Evolutionary conservation across 2,888 invertebrate genomes (phyloP).

Genomic region (Polydrusus tereticollis): DNA sequence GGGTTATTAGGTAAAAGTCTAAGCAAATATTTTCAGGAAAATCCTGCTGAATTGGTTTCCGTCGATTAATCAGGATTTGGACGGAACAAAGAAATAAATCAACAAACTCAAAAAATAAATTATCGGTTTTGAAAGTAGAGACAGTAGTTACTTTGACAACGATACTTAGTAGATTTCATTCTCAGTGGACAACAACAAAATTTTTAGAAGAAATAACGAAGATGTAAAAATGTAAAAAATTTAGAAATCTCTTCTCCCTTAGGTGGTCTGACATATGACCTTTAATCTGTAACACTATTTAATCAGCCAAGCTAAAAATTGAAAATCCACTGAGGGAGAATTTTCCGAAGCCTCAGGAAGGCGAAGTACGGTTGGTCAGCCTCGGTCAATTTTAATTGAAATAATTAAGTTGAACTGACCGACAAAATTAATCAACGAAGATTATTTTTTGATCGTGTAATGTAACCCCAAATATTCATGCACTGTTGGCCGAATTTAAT

Average conservation of each 20-base stretch:
- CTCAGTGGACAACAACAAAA: no score
- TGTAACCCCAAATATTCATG: background rate
- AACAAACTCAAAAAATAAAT: slow-evolving; percentile 9
- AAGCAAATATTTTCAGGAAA: slow-evolving; percentile 36
- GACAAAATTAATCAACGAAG: slow-evolving; percentile 18
- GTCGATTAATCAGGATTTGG: slow-evolving; percentile 16
- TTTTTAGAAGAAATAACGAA: background rate
- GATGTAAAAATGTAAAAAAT: background rate
- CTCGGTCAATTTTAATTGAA: slow-evolving; percentile 46
- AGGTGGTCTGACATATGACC: slow-evolving; percentile 34
- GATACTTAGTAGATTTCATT: background rate
- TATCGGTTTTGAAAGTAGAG: background rate
- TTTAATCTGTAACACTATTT: slow-evolving; percentile 35
- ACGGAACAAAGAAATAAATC: slow-evolving; percentile 2
- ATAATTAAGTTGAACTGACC: slow-evolving; percentile 29
- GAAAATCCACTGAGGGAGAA: slow-evolving; percentile 44
- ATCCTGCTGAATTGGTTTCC: slow-evolving; percentile 24
- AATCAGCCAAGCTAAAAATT: slow-evolving; percentile 48
- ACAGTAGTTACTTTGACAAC: background rate
- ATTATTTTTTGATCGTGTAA: slow-evolving; percentile 16
- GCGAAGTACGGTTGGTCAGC: slow-evolving; percentile 19
- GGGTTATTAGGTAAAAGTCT: slow-evolving; percentile 49
- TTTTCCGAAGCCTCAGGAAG: slow-evolving; percentile 39
- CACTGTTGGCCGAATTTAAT: no score
- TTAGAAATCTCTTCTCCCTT: slow-evolving; percentile 16